phyloP scores from a whole-genome alignment of 2,113 vertebrate species.

The Motacilla tschutschensis region DNA sequence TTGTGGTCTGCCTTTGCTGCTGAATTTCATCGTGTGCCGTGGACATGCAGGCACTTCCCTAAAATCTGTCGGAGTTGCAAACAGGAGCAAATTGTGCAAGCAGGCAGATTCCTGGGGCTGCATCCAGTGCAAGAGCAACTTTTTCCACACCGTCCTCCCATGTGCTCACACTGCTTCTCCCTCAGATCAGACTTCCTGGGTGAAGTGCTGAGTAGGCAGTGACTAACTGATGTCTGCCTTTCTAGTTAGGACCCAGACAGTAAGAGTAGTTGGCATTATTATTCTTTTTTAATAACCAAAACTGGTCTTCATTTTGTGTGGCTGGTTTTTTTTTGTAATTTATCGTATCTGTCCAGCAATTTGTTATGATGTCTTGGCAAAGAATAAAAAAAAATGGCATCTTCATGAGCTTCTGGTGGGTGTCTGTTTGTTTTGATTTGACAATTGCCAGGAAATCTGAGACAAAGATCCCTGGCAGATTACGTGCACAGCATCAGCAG shows the following conservation, averaged over 20 bases:
- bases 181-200: neutral
- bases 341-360: neutral
- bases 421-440: neutral
- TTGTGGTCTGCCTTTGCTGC: neutral
- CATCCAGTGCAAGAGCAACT: neutral
- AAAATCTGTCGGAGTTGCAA: neutral
- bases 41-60: constrained; percentile 4
- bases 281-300: neutral
- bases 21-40: neutral
- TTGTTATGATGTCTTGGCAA: neutral
- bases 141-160: neutral
- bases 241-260: neutral
- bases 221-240: neutral
- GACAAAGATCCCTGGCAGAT: neutral
- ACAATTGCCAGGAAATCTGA: neutral
- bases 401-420: neutral
- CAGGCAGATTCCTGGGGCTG: constrained; percentile 26
- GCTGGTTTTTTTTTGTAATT: neutral
- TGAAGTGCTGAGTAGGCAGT: constrained; percentile 4
- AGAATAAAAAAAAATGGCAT: neutral
- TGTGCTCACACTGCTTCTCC: fast-evolving
- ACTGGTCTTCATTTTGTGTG: neutral
- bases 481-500: neutral
- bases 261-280: neutral
- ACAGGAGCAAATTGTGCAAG: neutral